Evolutionary conservation across 2,888 invertebrate genomes (phyloP).

Genomic region (Philereme vetulata): DNA sequence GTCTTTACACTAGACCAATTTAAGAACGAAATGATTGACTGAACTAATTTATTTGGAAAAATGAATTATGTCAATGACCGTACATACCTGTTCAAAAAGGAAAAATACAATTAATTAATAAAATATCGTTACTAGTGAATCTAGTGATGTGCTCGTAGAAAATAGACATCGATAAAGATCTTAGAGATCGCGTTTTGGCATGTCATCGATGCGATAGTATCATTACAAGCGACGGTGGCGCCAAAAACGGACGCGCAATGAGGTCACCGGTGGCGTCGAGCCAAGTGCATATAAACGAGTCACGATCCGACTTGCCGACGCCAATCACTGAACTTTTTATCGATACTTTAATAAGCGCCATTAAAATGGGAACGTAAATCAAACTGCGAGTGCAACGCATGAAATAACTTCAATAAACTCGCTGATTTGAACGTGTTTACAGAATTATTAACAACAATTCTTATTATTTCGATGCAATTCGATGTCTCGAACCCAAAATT

Average conservation of each 20-base stretch:
- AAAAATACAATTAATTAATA: slow-evolving; percentile 28
- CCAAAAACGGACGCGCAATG: slow-evolving; percentile 75
- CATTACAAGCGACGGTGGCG: slow-evolving; percentile 68
- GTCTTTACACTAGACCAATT: slow-evolving; percentile 1
- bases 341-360: slow-evolving; percentile 46
- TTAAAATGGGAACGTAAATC: slow-evolving; percentile 42
- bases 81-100: slow-evolving; percentile 11
- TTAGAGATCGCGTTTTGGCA: slow-evolving; percentile 61
- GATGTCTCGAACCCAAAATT: slow-evolving; percentile 58
- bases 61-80: slow-evolving; percentile 12
- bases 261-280: slow-evolving; percentile 74
- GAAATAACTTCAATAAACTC: slow-evolving; percentile 33
- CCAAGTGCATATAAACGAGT: slow-evolving; percentile 73
- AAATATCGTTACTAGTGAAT: slow-evolving; percentile 24
- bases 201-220: slow-evolving; percentile 73
- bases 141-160: slow-evolving; percentile 54
- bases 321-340: slow-evolving; percentile 55
- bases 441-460: slow-evolving; percentile 52
- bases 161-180: slow-evolving; percentile 63
- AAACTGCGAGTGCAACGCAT: slow-evolving; percentile 35
- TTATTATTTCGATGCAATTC: slow-evolving; percentile 49
- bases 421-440: slow-evolving; percentile 46
- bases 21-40: neutral
- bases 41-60: neutral
- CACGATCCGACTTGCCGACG: slow-evolving; percentile 52